Conservation (phyloP, 2,888 invertebrate genomes). For the Lissocephala sabroskyi region DNA sequence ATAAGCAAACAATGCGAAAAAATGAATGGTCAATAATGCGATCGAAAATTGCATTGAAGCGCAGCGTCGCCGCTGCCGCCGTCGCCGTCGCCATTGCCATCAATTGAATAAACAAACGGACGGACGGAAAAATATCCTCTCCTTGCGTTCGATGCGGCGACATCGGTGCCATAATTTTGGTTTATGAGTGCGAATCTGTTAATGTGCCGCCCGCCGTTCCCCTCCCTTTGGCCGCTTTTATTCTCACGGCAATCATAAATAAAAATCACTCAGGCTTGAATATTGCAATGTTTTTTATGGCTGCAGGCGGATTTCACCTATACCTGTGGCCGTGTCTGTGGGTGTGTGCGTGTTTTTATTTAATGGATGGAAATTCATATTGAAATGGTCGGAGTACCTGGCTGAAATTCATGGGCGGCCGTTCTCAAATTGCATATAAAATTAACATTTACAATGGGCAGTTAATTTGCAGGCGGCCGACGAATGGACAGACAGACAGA, state of each 20-base stretch:
- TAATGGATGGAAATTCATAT: neutral
- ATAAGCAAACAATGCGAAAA: neutral
- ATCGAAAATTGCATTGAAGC: conserved; percentile 31
- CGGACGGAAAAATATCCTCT: conserved; percentile 24
- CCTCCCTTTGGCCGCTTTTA: conserved; percentile 1
- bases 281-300: conserved; percentile 37
- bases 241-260: conserved; percentile 43
- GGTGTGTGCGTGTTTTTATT: neutral
- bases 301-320: neutral
- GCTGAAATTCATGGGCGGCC: neutral
- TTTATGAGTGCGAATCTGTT: conserved; percentile 57
- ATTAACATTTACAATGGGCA: conserved; percentile 26
- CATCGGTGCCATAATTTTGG: conserved; percentile 42
- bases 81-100: too few species aligned
- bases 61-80: too few species aligned
- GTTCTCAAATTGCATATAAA: conserved; percentile 29
- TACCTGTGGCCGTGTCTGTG: too few species aligned
- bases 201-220: conserved; percentile 32
- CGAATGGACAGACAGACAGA: neutral
- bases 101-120: conserved; percentile 50
- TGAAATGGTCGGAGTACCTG: neutral
- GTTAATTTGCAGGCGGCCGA: conserved; percentile 22
- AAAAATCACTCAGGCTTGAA: conserved; percentile 57
- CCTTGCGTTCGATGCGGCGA: too few species aligned
- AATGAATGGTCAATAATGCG: conserved; percentile 12